A percentile compares a stretch with the other conserved stretches of the same genome.
phyloP scores from a whole-genome alignment of 2,113 vertebrate genomes.

The Cyphomyrus plagiostoma region DNA sequence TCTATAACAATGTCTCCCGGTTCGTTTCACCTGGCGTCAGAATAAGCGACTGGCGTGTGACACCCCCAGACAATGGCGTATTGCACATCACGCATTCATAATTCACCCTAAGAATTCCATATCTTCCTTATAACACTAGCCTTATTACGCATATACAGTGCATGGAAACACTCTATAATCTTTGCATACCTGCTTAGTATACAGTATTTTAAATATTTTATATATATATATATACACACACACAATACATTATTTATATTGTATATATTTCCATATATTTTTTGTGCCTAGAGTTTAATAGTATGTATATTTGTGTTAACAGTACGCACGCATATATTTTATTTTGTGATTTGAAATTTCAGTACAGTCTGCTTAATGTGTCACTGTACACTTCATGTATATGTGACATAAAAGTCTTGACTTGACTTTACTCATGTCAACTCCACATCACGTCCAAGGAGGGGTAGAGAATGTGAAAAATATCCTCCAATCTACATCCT shows the following conservation, averaged over 20 bases:
- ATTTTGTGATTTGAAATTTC: not conserved
- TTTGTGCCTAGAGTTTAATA: not conserved
- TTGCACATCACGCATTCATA: not conserved
- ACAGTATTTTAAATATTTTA: no score
- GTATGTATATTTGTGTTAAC: not conserved
- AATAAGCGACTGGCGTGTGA: not conserved
- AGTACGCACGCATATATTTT: not conserved
- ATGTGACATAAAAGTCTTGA: not conserved
- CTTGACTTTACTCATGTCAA: not conserved
- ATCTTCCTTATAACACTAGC: not conserved
- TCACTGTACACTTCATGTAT: not conserved
- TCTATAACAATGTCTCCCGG: not conserved
- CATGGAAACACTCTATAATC: not conserved
- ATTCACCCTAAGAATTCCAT: not conserved
- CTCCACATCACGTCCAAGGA: not conserved
- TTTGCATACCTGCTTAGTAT: not conserved
- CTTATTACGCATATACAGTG: not conserved
- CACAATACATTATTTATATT: no score
- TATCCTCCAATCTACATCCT: constrained; percentile 28
- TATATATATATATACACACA: no score
- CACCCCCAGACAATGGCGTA: not conserved
- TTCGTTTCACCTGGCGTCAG: not conserved
- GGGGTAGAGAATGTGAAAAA: constrained; percentile 13
- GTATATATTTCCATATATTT: not conserved
- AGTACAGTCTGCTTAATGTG: not conserved